These are phyloP conservation scores for Stegana nigrithorax DNA, from an alignment of 2,888 invertebrate species.

Conservation along the genomic window DNA sequence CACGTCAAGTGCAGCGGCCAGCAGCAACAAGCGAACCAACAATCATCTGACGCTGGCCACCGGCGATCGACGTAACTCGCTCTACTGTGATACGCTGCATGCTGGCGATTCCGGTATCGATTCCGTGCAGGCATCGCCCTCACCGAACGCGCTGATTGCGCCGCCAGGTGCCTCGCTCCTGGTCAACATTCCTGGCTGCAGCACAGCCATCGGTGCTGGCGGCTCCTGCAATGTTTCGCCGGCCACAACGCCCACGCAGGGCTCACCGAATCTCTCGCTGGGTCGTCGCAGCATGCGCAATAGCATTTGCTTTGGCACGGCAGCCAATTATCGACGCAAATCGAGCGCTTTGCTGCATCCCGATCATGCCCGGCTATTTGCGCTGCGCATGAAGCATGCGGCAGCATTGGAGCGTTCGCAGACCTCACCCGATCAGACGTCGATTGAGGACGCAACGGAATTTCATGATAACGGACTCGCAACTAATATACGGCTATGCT, in stretches of 20 bases:
- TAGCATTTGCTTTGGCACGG: slow-evolving; percentile 48
- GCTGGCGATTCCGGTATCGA: slow-evolving; percentile 79
- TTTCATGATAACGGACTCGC: slow-evolving; percentile 67
- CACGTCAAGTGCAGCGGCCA: slow-evolving; percentile 37
- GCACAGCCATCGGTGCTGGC: slow-evolving; percentile 41
- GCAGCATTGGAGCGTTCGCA: slow-evolving; percentile 64
- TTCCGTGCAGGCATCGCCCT: slow-evolving; percentile 77
- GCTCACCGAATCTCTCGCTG: slow-evolving; percentile 66
- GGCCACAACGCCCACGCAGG: slow-evolving; percentile 65
- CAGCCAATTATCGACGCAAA: slow-evolving; percentile 69
- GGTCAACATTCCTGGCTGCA: slow-evolving; percentile 37
- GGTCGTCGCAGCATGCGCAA: slow-evolving; percentile 53
- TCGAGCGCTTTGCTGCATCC: slow-evolving; percentile 76
- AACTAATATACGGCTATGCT: slow-evolving; percentile 66
- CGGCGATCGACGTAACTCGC: slow-evolving; percentile 60
- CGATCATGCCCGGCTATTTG: slow-evolving; percentile 76
- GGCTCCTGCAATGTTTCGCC: slow-evolving; percentile 66
- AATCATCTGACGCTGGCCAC: slow-evolving; percentile 47
- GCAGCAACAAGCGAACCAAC: slow-evolving; percentile 26
- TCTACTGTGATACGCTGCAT: slow-evolving; percentile 70
- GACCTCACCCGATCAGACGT: slow-evolving; percentile 67
- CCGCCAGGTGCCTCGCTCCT: slow-evolving; percentile 58
- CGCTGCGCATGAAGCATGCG: slow-evolving; percentile 68
- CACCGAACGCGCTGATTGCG: slow-evolving; percentile 69
- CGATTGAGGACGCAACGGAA: slow-evolving; percentile 69